Conservation (phyloP, 2,888 invertebrate genomes). For the Melinopterus prodromus region DNA sequence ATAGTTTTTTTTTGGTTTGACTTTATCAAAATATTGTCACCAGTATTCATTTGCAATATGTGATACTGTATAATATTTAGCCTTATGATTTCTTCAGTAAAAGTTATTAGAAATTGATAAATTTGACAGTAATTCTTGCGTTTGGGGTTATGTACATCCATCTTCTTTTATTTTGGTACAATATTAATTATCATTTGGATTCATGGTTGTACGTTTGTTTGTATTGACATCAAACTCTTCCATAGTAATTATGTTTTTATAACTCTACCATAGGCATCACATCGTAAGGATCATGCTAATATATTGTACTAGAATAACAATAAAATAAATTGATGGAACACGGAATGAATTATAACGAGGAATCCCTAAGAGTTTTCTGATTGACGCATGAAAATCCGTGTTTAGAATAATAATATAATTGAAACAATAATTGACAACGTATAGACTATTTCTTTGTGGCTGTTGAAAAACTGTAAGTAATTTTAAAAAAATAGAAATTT, state of each 20-base stretch:
- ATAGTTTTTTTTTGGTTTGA: neutral
- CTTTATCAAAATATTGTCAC: neutral
- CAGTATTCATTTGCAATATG: neutral
- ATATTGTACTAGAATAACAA: neutral
- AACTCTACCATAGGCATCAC: neutral
- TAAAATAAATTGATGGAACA: neutral
- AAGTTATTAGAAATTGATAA: too few relatives aligned
- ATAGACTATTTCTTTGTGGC: too few relatives aligned
- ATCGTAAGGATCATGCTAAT: neutral
- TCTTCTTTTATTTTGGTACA: too few relatives aligned
- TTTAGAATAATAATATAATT: neutral
- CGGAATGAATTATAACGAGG: neutral
- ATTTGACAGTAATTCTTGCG: too few relatives aligned
- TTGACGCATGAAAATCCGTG: neutral
- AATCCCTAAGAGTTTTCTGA: neutral
- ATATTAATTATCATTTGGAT: neutral
- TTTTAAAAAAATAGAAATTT: too few relatives aligned
- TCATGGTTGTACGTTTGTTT: neutral
- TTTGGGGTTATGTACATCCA: too few relatives aligned
- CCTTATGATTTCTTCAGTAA: too few relatives aligned
- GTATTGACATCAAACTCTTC: neutral
- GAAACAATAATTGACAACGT: neutral
- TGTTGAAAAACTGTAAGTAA: too few relatives aligned
- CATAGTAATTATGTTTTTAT: neutral
- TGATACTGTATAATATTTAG: neutral